Conservation (phyloP, 1,140 invertebrate genomes). For the Homalodisca vitripennis region DNA sequence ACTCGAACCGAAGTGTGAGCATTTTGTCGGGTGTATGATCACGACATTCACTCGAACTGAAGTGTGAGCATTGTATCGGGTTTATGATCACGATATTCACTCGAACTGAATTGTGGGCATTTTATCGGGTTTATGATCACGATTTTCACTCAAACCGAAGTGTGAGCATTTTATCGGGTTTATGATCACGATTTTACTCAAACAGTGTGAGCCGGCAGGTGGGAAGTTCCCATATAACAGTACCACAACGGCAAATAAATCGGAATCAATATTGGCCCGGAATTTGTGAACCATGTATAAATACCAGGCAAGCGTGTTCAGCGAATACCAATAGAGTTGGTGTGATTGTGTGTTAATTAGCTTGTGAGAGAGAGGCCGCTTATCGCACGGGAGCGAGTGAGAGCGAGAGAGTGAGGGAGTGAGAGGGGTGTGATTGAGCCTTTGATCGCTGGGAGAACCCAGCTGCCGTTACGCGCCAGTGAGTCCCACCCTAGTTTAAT, state of each 20-base stretch:
- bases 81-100: too few relatives aligned
- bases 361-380: slow-evolving; percentile 8
- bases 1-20: too few relatives aligned
- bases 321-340: neutral
- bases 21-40: too few relatives aligned
- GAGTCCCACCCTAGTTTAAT: slow-evolving; percentile 23
- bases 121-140: too few relatives aligned
- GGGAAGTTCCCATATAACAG: too few relatives aligned
- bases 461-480: slow-evolving; percentile 9
- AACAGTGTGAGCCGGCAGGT: too few relatives aligned
- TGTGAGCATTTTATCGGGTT: too few relatives aligned
- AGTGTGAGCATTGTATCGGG: too few relatives aligned
- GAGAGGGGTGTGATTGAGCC: slow-evolving; percentile 9
- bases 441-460: slow-evolving; percentile 26
- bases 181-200: too few relatives aligned
- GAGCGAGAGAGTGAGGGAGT: slow-evolving; percentile 22
- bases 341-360: slow-evolving; percentile 8
- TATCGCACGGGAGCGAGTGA: neutral
- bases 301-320: neutral
- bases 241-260: slow-evolving; percentile 8
- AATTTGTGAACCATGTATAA: slow-evolving; percentile 5
- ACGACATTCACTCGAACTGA: too few relatives aligned
- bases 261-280: neutral
- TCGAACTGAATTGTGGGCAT: too few relatives aligned
- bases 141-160: too few relatives aligned